Conservation (phyloP, 2,888 invertebrate genomes). For the Philaethria dido region DNA sequence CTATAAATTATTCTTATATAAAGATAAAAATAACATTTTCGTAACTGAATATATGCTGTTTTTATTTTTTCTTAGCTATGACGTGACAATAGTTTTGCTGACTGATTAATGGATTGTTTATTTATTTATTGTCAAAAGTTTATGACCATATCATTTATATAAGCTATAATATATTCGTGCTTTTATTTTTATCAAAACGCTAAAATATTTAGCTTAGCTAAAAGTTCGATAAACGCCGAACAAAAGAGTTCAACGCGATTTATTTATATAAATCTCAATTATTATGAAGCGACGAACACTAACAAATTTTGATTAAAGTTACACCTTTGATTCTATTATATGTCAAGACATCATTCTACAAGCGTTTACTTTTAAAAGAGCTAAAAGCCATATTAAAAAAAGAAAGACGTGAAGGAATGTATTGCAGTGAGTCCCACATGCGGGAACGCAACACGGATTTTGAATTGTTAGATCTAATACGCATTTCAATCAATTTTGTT, state of each 20-base stretch:
- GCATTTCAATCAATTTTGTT: neutral
- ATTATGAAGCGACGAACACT: neutral
- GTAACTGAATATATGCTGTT: too few relatives aligned
- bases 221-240: neutral
- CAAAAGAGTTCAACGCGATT: conserved; percentile 20
- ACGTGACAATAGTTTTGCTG: neutral
- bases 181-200: neutral
- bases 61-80: neutral
- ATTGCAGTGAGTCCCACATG: neutral
- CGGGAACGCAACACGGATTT: conserved; percentile 13
- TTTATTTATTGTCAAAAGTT: neutral
- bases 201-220: too few relatives aligned
- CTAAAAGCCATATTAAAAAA: neutral
- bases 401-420: conserved; percentile 24
- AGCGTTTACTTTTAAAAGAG: conserved; percentile 10
- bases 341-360: neutral
- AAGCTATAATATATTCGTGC: neutral
- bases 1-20: neutral
- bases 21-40: neutral
- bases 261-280: neutral
- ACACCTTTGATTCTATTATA: neutral
- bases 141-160: neutral
- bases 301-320: neutral
- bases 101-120: neutral
- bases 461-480: neutral